phyloP scores from a whole-genome alignment of 2,113 vertebrate species.

The Thymallus thymallus region DNA sequence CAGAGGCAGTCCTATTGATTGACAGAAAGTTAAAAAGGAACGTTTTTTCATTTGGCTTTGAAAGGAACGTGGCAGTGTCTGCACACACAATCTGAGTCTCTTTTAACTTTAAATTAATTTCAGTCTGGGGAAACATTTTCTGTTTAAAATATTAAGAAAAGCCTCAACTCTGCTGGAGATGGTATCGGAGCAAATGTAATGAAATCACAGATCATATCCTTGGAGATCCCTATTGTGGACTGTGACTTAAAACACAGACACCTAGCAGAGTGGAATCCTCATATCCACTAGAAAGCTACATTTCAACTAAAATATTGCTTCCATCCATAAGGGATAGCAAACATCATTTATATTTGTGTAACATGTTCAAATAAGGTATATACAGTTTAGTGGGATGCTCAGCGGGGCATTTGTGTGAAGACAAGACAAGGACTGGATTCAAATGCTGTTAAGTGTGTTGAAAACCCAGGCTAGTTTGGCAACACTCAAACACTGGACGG shows the following conservation, averaged over 20 bases:
- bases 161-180: constrained; percentile 50
- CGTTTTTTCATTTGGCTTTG: constrained; percentile 56
- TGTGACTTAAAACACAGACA: constrained; percentile 59
- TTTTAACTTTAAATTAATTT: constrained; percentile 59
- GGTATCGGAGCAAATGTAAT: constrained; percentile 56
- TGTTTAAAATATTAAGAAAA: constrained; percentile 53
- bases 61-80: constrained; percentile 27
- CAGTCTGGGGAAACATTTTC: constrained; percentile 48
- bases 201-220: constrained; percentile 63
- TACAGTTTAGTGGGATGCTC: neutral
- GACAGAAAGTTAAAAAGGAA: constrained; percentile 54
- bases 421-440: neutral
- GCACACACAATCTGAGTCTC: constrained; percentile 27
- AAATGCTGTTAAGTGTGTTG: neutral
- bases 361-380: neutral
- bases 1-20: constrained; percentile 46
- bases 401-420: neutral
- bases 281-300: constrained; percentile 39
- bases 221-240: constrained; percentile 53
- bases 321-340: constrained; percentile 14
- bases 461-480: neutral
- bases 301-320: constrained; percentile 1
- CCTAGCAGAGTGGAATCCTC: constrained; percentile 58
- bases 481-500: too few species aligned
- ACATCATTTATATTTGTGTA: constrained; percentile 23